Evolutionary conservation across 2,797 vertebrate species (phyloP), one percentile per base, ranked within the genome.

Genomic region (Sciurus carolinensis): DNA sequence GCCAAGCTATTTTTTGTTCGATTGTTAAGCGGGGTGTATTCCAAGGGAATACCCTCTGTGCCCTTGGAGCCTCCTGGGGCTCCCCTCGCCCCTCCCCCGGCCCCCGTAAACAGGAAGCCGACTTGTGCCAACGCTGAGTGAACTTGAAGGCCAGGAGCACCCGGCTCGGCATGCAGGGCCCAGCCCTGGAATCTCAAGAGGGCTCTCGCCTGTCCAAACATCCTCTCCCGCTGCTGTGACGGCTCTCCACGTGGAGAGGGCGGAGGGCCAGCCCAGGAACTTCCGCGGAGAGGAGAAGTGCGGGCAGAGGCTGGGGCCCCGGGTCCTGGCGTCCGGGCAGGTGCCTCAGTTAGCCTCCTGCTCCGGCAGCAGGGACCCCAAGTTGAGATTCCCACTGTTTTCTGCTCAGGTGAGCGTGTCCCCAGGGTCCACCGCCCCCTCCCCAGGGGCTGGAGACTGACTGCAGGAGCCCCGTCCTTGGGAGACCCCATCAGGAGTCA

Each of bases 1-100:
- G 93, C 92, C 93, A 86, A 86, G 92, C 90, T 69, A 85, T 80
- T 88, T 85, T 62, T 73, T 26, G 20, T 95, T 95, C 90, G 73
- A 80, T 87, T 90, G 73, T 90, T 92, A 79, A 80, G 54, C 54
- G 89, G n/a, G 52, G 84, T 20, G 47, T 86, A 0, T 72, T 96
- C 88, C 93, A 44, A 62, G n/a, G 83, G 54, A 39, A 36, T 36
- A 36, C 36, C 36, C 36, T 36, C 36, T 36, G 36, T 36, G 36
- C 36, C 36, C 36, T 36, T 36, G 36, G 36, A 36, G 36, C 36
- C 36, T 39, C 39, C 39, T 39, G 39, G 39, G 77, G 54, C 52
- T 44, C n/a, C 52, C 80, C 81, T n/a, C 0, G 0, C 10, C 36
- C 28, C n/a, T 22, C 67, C 79, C 52, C 1, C 36, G 0, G 0